Evolutionary conservation across 2,797 vertebrate species (phyloP), one percentile per base, ranked within the genome.

Genomic region (Silurus aristotelis): DNA sequence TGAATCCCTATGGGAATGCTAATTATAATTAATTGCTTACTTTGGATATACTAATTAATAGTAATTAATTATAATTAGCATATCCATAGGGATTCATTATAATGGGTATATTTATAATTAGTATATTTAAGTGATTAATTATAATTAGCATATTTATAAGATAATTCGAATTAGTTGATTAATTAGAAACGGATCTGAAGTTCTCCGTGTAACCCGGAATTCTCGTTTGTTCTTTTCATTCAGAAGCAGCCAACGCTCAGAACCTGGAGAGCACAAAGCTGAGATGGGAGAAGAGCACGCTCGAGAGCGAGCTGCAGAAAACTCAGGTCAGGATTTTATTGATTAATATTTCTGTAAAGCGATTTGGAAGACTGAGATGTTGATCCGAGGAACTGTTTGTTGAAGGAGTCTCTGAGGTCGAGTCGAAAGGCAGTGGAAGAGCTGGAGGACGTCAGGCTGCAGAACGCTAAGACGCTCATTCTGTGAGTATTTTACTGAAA

Each of bases 291-390:
- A 99, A 96, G 89, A 95, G 95, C 25, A 87, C 90, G 22, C 90
- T 98, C 73, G 96, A 97, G 90, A 96, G 96, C 14, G 91, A 97
- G 85, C 91, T 98, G 61, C 95, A 96, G 87, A 92, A 95, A 91
- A 94, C 95, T 46, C 96, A 93, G 93, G 96, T 96, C 87, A 89
- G 87, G 6, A 63, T 80, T 27, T 48, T 38, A 5, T 38, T 38
- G 38, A 38, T 38, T 0, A 0, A 3, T 38, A 0, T 38, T 38
- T 38, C 38, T 38, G 38, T 38, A 38, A 38, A 38, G 38, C 1
- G 48, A 52, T 52, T 7, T 52, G 2, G 48, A 52, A 7, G 6
- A 52, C 6, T 52, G 48, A 52, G 10, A 52, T 52, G 48, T 52
- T 52, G 48, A 38, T 38, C 38, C 5, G 38, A 38, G 38, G 38